phyloP scores from a whole-genome alignment of 2,113 vertebrate genomes.

The Gobio gobio region DNA sequence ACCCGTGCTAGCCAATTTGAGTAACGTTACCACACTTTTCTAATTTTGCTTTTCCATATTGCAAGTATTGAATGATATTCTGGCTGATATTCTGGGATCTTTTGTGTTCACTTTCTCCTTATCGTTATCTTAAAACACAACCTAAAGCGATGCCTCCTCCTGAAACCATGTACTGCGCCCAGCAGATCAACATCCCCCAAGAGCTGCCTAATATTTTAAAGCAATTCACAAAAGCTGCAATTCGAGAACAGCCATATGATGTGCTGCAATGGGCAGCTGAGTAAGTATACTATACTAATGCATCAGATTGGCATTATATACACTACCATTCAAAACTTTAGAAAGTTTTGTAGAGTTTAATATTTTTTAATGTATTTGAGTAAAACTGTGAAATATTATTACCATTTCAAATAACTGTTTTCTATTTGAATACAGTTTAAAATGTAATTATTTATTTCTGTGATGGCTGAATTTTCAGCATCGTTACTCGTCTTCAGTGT shows the following conservation, averaged over 20 bases:
- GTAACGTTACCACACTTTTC: background rate
- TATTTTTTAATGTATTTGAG: too few species aligned
- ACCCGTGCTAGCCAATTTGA: background rate
- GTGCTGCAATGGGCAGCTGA: constrained; percentile 87
- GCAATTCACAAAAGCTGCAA: constrained; percentile 91
- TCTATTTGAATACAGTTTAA: too few species aligned
- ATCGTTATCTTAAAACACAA: background rate
- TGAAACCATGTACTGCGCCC: constrained; percentile 87
- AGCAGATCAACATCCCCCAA: constrained; percentile 90
- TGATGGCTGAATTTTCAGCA: too few species aligned
- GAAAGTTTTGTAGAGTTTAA: too few species aligned
- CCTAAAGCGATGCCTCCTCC: constrained; percentile 81
- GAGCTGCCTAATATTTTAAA: constrained; percentile 89
- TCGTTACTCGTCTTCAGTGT: too few species aligned
- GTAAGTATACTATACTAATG: constrained; percentile 68
- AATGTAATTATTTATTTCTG: too few species aligned
- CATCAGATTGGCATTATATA: background rate
- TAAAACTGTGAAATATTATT: too few species aligned
- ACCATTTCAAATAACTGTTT: too few species aligned
- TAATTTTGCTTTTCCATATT: background rate
- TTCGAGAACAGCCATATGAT: constrained; percentile 89
- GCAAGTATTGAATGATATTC: background rate
- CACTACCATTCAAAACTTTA: too few species aligned
- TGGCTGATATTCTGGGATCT: background rate
- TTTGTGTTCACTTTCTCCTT: background rate